Conservation (phyloP, 1,140 invertebrate genomes). For the Drosophila subpulchrella region DNA sequence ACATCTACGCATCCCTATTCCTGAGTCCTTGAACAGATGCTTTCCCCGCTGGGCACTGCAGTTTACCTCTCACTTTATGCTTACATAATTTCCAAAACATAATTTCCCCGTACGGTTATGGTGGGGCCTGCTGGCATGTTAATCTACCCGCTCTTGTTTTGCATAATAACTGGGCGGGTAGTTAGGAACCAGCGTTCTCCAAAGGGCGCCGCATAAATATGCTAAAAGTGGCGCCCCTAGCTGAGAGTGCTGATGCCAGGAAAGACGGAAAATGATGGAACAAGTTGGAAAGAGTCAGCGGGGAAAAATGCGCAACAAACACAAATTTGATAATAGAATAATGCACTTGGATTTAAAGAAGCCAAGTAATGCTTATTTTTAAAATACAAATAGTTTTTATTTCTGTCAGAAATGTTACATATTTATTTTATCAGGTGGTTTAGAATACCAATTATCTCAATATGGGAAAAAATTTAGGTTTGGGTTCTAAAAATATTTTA, state of each 20-base stretch:
- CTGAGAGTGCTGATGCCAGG: constrained; percentile 3
- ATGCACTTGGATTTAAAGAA: too few species aligned
- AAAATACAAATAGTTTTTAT: background rate
- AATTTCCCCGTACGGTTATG: constrained; percentile 60
- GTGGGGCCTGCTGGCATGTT: constrained; percentile 56
- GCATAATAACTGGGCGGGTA: constrained; percentile 54
- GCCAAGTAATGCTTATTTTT: background rate
- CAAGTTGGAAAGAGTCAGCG: constrained; percentile 1
- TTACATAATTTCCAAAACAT: constrained; percentile 44
- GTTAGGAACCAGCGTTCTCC: constrained; percentile 5
- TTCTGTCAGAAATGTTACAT: too few species aligned
- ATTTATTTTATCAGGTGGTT: too few species aligned
- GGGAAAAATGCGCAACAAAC: background rate
- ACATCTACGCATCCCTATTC: constrained; percentile 24
- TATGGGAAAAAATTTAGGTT: too few species aligned
- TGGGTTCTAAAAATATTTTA: too few species aligned
- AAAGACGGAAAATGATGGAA: constrained; percentile 8
- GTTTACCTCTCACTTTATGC: constrained; percentile 51
- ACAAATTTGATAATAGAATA: too few species aligned
- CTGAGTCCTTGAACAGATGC: constrained; percentile 1
- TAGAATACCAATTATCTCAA: too few species aligned
- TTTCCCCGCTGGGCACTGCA: background rate
- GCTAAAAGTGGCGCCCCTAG: constrained; percentile 12
- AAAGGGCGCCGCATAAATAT: constrained; percentile 30
- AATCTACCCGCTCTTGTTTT: constrained; percentile 58